phyloP scores from a whole-genome alignment of 1,140 invertebrate species.

The Drosophila bipectinata region DNA sequence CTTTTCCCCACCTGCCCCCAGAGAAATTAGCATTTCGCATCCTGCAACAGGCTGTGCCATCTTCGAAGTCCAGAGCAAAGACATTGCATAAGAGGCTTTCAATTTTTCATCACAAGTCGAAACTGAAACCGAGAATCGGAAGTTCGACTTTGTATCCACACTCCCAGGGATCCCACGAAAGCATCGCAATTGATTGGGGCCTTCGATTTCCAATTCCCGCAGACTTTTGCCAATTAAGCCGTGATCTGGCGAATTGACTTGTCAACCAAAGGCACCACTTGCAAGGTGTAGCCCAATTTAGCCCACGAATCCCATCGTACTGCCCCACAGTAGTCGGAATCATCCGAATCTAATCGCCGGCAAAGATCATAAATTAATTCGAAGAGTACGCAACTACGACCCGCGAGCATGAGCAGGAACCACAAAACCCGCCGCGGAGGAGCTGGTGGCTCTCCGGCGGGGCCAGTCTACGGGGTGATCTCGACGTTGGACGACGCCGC shows the following conservation, averaged over 20 bases:
- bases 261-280: neutral
- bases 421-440: slow-evolving; percentile 2
- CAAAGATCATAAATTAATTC: slow-evolving; percentile 66
- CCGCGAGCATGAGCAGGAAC: slow-evolving; percentile 21
- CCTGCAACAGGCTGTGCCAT: neutral
- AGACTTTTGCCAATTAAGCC: slow-evolving; percentile 52
- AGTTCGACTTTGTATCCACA: slow-evolving; percentile 14
- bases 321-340: slow-evolving; percentile 15
- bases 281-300: slow-evolving; percentile 10
- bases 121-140: slow-evolving; percentile 17
- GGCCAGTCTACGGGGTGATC: slow-evolving; percentile 68
- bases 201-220: slow-evolving; percentile 2
- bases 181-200: slow-evolving; percentile 35
- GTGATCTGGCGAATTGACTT: slow-evolving; percentile 20
- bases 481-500: slow-evolving; percentile 60
- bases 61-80: neutral
- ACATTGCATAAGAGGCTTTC: slow-evolving; percentile 36
- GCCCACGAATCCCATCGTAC: slow-evolving; percentile 33
- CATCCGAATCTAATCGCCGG: slow-evolving; percentile 58
- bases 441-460: slow-evolving; percentile 26
- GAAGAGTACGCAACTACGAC: slow-evolving; percentile 28
- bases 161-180: neutral
- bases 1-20: slow-evolving; percentile 6
- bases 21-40: slow-evolving; percentile 8
- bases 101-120: slow-evolving; percentile 4